A percentile compares a stretch with the other conserved stretches of the same genome.
These are phyloP conservation scores for Nebria ingens DNA, from an alignment of 1,140 invertebrate species.

Conservation along the genomic window DNA sequence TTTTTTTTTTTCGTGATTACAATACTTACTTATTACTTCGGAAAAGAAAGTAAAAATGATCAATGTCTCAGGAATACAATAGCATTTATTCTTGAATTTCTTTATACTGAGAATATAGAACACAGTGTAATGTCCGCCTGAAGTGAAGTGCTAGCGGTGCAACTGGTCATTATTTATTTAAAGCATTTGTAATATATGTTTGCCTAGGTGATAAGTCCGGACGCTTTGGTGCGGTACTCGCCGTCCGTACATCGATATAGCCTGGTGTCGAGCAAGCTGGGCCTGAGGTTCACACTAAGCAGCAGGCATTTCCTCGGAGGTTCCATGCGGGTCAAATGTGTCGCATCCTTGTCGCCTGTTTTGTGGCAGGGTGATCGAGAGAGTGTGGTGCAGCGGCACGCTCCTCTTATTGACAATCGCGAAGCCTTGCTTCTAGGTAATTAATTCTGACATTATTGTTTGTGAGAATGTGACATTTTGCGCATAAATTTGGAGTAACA, in stretches of 20 bases:
- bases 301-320: conserved; percentile 41
- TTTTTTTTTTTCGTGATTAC: too few relatives aligned
- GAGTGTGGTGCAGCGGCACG: conserved; percentile 39
- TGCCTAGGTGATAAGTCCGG: conserved; percentile 36
- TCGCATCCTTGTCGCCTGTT: conserved; percentile 45
- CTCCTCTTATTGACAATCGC: conserved; percentile 43
- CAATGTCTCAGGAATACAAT: too few relatives aligned
- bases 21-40: too few relatives aligned
- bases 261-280: conserved; percentile 42
- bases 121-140: too few relatives aligned
- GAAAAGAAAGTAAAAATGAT: too few relatives aligned
- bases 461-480: too few relatives aligned
- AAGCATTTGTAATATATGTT: too few relatives aligned
- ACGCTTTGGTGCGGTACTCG: conserved; percentile 39
- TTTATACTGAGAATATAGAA: too few relatives aligned
- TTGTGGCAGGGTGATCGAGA: conserved; percentile 46
- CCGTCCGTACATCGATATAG: conserved; percentile 41
- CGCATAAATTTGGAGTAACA: too few relatives aligned
- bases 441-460: too few relatives aligned
- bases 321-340: conserved; percentile 46
- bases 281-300: conserved; percentile 40
- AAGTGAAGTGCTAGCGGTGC: background rate
- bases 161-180: too few relatives aligned
- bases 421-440: conserved; percentile 48
- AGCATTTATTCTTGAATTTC: too few relatives aligned